Percentiles rank a stretch among this genome's conserved stretches.
Conservation (phyloP, 2,113 vertebrate genomes). For the Onychostoma macrolepis region DNA sequence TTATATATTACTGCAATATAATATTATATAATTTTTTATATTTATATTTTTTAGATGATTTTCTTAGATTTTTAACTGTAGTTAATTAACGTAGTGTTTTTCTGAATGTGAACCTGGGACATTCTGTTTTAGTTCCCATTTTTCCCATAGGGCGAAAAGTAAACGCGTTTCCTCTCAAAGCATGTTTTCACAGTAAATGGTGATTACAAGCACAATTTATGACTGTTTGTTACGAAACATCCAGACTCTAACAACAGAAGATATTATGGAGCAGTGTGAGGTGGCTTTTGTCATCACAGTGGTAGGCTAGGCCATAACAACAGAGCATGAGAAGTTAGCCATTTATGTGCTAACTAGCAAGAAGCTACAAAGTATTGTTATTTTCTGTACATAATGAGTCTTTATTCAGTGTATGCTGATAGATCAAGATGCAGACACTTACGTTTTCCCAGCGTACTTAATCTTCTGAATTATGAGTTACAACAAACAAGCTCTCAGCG, state of each 20-base stretch:
- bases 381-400: not conserved
- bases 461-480: not conserved
- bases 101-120: not conserved
- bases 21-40: no score
- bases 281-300: slow-evolving; percentile 9
- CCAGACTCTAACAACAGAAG: slow-evolving; percentile 19
- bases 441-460: not conserved
- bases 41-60: not conserved
- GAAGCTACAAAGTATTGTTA: slow-evolving; percentile 16
- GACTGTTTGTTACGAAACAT: slow-evolving; percentile 44
- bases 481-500: not conserved
- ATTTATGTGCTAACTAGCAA: slow-evolving; percentile 18
- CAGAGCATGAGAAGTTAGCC: not conserved
- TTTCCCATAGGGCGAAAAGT: not conserved
- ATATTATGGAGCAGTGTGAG: slow-evolving; percentile 19
- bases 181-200: slow-evolving; percentile 68
- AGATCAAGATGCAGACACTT: not conserved
- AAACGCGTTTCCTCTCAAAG: slow-evolving; percentile 44
- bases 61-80: not conserved
- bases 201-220: slow-evolving; percentile 27
- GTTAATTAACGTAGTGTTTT: not conserved
- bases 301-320: not conserved
- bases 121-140: not conserved
- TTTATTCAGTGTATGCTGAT: slow-evolving; percentile 21
- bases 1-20: no score